phyloP scores from a whole-genome alignment of 2,113 vertebrate genomes.

The Xerus inauris region DNA sequence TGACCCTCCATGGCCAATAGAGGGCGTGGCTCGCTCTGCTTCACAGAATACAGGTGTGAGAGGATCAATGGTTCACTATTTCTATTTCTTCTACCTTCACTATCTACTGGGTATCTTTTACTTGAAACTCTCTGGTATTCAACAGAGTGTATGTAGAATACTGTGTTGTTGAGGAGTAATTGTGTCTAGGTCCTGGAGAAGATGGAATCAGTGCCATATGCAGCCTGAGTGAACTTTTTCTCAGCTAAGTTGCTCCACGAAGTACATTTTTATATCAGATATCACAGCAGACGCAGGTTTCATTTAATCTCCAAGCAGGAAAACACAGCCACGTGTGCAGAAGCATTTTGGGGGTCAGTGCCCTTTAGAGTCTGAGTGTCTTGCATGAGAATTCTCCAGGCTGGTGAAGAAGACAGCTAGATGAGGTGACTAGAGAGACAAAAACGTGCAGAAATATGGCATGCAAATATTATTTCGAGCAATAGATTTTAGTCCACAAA shows the following conservation, averaged over 20 bases:
- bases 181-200: neutral
- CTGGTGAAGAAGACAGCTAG: neutral
- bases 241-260: neutral
- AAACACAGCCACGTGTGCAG: neutral
- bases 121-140: neutral
- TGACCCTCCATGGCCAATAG: neutral
- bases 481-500: neutral
- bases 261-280: neutral
- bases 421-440: neutral
- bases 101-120: neutral
- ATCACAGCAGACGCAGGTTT: neutral
- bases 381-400: neutral
- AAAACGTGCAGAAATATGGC: neutral
- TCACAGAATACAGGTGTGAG: neutral
- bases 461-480: neutral
- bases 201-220: neutral
- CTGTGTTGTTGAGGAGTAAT: neutral
- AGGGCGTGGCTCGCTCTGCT: neutral
- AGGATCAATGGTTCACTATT: neutral
- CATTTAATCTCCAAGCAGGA: neutral
- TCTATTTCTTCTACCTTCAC: neutral
- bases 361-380: neutral
- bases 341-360: neutral
- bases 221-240: neutral
- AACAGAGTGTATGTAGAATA: neutral